phyloP scores from a whole-genome alignment of 2,888 invertebrate genomes.

The Oxyscelio sp. region DNA sequence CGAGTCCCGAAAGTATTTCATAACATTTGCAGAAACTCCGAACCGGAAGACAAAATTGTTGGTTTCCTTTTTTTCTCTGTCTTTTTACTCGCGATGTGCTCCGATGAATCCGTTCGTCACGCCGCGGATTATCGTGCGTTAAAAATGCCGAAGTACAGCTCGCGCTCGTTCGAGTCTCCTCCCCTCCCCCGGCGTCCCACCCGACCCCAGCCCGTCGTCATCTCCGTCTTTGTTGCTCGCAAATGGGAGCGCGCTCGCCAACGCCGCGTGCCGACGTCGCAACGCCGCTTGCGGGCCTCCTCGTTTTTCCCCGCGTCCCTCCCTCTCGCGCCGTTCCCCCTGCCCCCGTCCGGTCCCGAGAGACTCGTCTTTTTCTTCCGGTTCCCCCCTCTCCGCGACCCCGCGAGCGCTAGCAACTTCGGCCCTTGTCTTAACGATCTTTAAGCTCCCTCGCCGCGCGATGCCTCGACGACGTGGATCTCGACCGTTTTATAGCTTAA shows the following conservation, averaged over 20 bases:
- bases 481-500: too few species aligned
- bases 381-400: constrained; percentile 13
- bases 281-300: constrained; percentile 35
- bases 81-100: constrained; percentile 9
- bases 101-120: constrained; percentile 23
- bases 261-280: constrained; percentile 49
- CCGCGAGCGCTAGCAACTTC: constrained; percentile 13
- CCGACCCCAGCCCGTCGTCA: too few species aligned
- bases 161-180: neutral
- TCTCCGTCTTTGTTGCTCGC: constrained; percentile 28
- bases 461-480: too few species aligned
- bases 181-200: neutral
- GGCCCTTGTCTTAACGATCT: too few species aligned
- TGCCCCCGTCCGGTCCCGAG: constrained; percentile 1
- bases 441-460: too few species aligned
- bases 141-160: constrained; percentile 26
- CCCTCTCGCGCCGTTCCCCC: too few species aligned
- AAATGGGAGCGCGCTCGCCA: constrained; percentile 40
- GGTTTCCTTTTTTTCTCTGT: too few species aligned
- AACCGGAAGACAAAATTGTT: neutral
- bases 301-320: too few species aligned
- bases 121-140: constrained; percentile 43
- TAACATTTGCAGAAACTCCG: neutral
- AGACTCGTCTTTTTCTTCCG: constrained; percentile 45
- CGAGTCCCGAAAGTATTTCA: too few species aligned